These are phyloP conservation scores for Lepetodrilus schrolli DNA, from an alignment of 2,888 invertebrate genomes.

Conservation along the genomic window DNA sequence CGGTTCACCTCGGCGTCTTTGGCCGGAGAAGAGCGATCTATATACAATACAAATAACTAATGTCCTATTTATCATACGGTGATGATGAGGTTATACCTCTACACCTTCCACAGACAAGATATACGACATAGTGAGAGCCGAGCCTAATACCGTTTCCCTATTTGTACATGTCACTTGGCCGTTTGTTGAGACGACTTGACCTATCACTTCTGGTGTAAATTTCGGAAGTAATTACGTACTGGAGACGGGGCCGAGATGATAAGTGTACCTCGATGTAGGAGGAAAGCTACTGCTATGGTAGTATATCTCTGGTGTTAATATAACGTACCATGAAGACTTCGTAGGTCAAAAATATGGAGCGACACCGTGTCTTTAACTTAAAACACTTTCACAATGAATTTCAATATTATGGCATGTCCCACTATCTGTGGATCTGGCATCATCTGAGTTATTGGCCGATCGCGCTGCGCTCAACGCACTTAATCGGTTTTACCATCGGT, in stretches of 20 bases:
- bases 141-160: neutral
- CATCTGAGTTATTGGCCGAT: too few species aligned
- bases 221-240: neutral
- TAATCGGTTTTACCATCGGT: too few species aligned
- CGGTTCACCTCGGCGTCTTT: neutral
- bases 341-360: too few species aligned
- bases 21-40: neutral
- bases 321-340: too few species aligned
- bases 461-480: too few species aligned
- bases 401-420: too few species aligned
- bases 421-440: too few species aligned
- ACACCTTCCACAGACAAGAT: slow-evolving; percentile 10
- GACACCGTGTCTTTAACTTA: too few species aligned
- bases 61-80: slow-evolving; percentile 12
- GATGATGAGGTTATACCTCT: neutral
- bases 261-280: too few species aligned
- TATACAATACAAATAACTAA: slow-evolving; percentile 13
- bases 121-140: neutral
- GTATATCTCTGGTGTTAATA: too few species aligned
- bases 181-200: neutral
- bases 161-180: slow-evolving; percentile 13
- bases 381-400: too few species aligned
- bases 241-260: neutral
- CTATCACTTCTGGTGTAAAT: slow-evolving; percentile 1
- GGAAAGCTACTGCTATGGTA: too few species aligned